These are phyloP conservation scores for Lamprotornis superbus DNA, from an alignment of 2,113 vertebrate species.

Conservation along the genomic window DNA sequence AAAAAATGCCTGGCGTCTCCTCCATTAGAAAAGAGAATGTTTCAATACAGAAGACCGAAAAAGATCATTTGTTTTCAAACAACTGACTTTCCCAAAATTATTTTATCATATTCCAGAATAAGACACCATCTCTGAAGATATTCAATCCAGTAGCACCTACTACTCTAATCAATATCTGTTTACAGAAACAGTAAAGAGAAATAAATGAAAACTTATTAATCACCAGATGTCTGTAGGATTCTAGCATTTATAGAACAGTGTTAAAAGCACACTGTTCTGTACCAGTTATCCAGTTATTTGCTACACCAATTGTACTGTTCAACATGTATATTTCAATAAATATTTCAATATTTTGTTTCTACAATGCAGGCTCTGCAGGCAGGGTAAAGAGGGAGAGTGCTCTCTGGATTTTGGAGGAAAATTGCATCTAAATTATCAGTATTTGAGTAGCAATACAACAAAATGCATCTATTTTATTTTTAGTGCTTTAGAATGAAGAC, in stretches of 20 bases:
- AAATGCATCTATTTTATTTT: neutral
- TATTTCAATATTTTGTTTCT: neutral
- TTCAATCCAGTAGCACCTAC: neutral
- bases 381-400: neutral
- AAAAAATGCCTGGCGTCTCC: neutral
- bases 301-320: neutral
- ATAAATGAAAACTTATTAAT: neutral
- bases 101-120: neutral
- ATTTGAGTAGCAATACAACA: neutral
- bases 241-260: neutral
- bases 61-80: neutral
- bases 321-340: neutral
- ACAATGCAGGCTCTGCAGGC: neutral
- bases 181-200: neutral
- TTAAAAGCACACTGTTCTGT: neutral
- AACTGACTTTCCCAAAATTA: neutral
- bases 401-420: neutral
- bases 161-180: neutral
- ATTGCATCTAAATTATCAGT: neutral
- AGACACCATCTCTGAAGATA: neutral
- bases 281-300: neutral
- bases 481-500: neutral
- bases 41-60: neutral
- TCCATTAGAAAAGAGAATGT: neutral
- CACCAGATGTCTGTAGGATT: neutral